Percentiles rank a stretch among this genome's conserved stretches.
These are phyloP conservation scores for Watersipora subatra DNA, from an alignment of 1,140 invertebrate genomes.

Conservation along the genomic window DNA sequence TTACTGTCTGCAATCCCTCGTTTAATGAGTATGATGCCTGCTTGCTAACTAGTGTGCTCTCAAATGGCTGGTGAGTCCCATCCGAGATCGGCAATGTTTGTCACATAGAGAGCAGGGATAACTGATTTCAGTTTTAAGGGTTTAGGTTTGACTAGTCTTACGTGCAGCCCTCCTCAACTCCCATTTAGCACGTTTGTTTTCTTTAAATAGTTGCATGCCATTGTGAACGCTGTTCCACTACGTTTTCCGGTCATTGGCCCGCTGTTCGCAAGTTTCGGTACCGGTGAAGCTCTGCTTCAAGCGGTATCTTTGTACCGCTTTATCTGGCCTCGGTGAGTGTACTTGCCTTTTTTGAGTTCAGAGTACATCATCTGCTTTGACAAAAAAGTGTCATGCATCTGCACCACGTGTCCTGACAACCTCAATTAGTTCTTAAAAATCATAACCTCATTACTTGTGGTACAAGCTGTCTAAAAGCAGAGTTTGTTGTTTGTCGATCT, in stretches of 20 bases:
- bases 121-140: not conserved
- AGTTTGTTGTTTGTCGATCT: not conserved
- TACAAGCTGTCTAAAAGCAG: not conserved
- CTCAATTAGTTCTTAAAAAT: not conserved
- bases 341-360: slow-evolving; percentile 7
- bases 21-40: too few species aligned
- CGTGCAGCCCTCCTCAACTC: not conserved
- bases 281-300: not conserved
- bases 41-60: too few species aligned
- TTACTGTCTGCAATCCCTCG: too few species aligned
- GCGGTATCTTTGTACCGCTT: slow-evolving; percentile 2
- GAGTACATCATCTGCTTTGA: slow-evolving; percentile 7
- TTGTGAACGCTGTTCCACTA: too few species aligned
- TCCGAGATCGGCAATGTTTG: not conserved
- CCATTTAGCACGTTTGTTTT: not conserved
- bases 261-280: not conserved
- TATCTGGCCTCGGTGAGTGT: too few species aligned
- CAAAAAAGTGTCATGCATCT: slow-evolving; percentile 6
- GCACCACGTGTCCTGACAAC: slow-evolving; percentile 6
- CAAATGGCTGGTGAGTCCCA: not conserved
- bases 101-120: not conserved
- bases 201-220: not conserved
- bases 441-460: not conserved
- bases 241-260: not conserved
- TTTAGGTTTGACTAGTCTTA: not conserved